Evolutionary conservation across 2,888 invertebrate species (phyloP).

Genomic region (Conistra vaccinii): DNA sequence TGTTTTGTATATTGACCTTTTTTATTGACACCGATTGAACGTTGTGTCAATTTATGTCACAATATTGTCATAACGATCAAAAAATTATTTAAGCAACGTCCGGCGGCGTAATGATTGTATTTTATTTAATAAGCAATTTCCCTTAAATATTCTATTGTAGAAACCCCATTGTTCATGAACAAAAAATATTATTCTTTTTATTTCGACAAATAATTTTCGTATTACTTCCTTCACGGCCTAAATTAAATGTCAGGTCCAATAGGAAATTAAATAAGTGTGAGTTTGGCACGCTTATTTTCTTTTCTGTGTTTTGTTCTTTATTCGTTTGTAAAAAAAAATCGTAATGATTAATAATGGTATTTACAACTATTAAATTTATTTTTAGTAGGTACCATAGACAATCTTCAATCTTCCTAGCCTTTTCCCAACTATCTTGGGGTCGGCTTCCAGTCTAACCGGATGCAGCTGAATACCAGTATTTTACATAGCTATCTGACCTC

Average conservation of each 20-base stretch:
- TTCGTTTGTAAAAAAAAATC: background rate
- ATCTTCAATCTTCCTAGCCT: too few species aligned
- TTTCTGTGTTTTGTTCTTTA: background rate
- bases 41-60: too few species aligned
- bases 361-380: too few species aligned
- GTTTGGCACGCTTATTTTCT: conserved; percentile 8
- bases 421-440: too few species aligned
- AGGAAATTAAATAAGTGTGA: conserved; percentile 8
- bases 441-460: too few species aligned
- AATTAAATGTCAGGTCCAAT: conserved; percentile 48
- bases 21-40: too few species aligned
- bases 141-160: background rate
- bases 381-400: too few species aligned
- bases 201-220: background rate
- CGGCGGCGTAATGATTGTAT: background rate
- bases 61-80: background rate
- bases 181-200: conserved; percentile 8
- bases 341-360: too few species aligned
- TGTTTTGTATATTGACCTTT: background rate
- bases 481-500: too few species aligned
- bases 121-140: conserved; percentile 33
- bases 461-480: too few species aligned
- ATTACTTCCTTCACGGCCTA: background rate
- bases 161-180: conserved; percentile 7
- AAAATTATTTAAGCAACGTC: background rate